Base-by-base conservation (phyloP, 2,888 invertebrate genomes). In the Eupithecia subfuscata region DNA sequence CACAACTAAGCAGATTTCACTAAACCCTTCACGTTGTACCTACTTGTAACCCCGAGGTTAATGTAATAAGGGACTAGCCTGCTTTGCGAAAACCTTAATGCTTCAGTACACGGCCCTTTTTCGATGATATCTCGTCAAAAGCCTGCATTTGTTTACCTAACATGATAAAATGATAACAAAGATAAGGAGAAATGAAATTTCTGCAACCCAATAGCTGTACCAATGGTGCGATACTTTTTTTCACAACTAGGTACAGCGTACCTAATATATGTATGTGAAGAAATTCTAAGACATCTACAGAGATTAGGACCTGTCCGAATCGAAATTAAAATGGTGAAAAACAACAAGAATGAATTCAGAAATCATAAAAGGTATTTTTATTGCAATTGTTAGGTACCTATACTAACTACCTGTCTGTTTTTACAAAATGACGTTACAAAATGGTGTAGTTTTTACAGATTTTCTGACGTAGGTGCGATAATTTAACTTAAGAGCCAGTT, bases 21-120 rank as follows among this genome's bases (percentile, higher is more conserved):
- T 83, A 82, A 85, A 81, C 81, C 79, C 78, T 77, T 82, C 82
- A 82, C 78, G 68, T 79, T 56, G 22, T 45, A 40, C 11, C 40
- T 80, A 76, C 77, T 81, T 82, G 81, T 83, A 83, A 82, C 73
- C 72, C 74, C 77, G 79, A 80, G 79, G 78, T 79, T 82, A 84
- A 83, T 82, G 80, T 82, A 85, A 83, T 83, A 85, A 75, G 81
- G 78, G 82, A 80, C 81, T 82, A 83, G 82, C 84, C 79, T 84
- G 84, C 83, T 84, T 82, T 74, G 74, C 77, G 71, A 71, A 83
- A 82, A 80, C 75, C 78, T 75, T 43, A 64, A 70, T 73, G 71
- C 48, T 37, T 63, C 71, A 75, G 78, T 69, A 77, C 76, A 82
- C 75, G 78, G 14, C 77, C 79, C 80, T 78, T 79, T 71, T 30